Evolutionary conservation across 2,888 invertebrate genomes (phyloP).

Genomic region (Papilio demoleus): DNA sequence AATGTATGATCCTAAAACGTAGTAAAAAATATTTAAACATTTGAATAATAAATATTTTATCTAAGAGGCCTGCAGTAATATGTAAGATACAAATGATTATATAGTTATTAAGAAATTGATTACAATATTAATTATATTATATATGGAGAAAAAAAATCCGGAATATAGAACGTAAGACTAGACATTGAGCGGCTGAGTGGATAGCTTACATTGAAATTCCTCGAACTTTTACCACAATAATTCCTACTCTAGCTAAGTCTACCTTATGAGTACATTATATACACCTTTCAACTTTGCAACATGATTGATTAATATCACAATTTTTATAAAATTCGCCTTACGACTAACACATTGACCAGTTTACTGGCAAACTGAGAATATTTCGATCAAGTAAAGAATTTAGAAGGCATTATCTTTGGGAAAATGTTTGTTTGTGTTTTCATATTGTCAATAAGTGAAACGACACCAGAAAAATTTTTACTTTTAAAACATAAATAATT

Average conservation of each 20-base stretch:
- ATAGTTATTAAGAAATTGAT: neutral
- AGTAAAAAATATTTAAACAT: conserved; percentile 6
- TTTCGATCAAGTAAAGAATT: too few relatives aligned
- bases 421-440: too few relatives aligned
- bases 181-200: conserved; percentile 61
- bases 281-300: conserved; percentile 9
- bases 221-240: conserved; percentile 10
- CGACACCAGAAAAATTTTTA: too few relatives aligned
- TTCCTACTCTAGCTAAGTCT: conserved; percentile 20
- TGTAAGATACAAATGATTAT: neutral
- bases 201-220: conserved; percentile 12
- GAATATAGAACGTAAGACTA: conserved; percentile 60
- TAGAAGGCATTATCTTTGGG: too few relatives aligned
- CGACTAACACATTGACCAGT: conserved; percentile 6
- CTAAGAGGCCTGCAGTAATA: neutral
- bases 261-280: conserved; percentile 35
- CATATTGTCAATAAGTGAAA: too few relatives aligned
- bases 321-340: conserved; percentile 19
- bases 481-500: too few relatives aligned
- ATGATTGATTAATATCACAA: conserved; percentile 12
- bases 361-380: conserved; percentile 36
- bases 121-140: neutral
- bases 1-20: too few relatives aligned
- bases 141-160: neutral
- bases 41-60: neutral